These are phyloP conservation scores for Pachyrhynchus sulphureomaculatus DNA, from an alignment of 1,140 invertebrate genomes.

Conservation along the genomic window DNA sequence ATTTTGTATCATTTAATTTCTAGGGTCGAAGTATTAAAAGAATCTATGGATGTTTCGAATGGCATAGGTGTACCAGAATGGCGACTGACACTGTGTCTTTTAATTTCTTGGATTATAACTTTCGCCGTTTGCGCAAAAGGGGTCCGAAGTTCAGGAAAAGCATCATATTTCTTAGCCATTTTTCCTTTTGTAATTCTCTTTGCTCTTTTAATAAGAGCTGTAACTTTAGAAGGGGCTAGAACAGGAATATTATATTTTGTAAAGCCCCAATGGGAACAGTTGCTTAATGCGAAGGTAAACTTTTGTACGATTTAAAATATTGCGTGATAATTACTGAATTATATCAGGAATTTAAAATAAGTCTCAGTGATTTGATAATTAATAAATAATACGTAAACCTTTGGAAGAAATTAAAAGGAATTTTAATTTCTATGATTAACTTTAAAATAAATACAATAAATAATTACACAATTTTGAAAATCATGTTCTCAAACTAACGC, in stretches of 20 bases:
- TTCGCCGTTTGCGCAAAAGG: constrained; percentile 78
- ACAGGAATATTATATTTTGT: constrained; percentile 75
- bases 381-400: too few relatives aligned
- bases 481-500: too few relatives aligned
- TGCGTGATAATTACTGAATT: too few relatives aligned
- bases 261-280: constrained; percentile 63
- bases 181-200: constrained; percentile 84
- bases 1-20: too few relatives aligned
- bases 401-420: too few relatives aligned
- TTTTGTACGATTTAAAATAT: too few relatives aligned
- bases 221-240: constrained; percentile 72
- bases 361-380: too few relatives aligned
- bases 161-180: constrained; percentile 80
- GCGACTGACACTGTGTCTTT: constrained; percentile 73
- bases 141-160: constrained; percentile 75
- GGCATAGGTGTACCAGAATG: constrained; percentile 75
- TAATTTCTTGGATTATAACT: constrained; percentile 75
- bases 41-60: constrained; percentile 66
- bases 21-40: constrained; percentile 61
- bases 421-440: too few relatives aligned
- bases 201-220: constrained; percentile 69
- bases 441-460: too few relatives aligned
- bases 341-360: too few relatives aligned
- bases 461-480: too few relatives aligned
- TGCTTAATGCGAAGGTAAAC: constrained; percentile 59